Evolutionary conservation across 35 echinoderm and acorn worm genomes (phyloP).

Genomic region (Lytechinus variegatus): DNA sequence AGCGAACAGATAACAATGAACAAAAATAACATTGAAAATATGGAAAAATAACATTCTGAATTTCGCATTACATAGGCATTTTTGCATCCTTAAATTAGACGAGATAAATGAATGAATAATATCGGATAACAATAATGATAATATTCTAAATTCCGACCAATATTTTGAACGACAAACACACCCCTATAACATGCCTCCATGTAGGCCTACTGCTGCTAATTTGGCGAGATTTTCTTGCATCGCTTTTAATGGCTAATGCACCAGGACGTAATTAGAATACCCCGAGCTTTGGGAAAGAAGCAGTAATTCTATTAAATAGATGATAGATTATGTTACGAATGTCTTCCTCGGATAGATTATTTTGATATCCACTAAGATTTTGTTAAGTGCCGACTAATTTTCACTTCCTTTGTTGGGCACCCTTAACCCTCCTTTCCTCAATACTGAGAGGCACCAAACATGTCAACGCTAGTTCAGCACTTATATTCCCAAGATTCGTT

Average conservation of each 20-base stretch:
- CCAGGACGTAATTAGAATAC: background rate
- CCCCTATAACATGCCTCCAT: background rate
- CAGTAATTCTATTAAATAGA: slow-evolving; percentile 5
- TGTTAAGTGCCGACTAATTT: background rate
- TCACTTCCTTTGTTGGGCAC: background rate
- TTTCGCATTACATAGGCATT: too few relatives aligned
- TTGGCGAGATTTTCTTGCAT: background rate
- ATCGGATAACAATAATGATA: too few relatives aligned
- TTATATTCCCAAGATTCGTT: too few relatives aligned
- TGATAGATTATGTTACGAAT: slow-evolving; percentile 5
- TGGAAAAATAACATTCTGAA: too few relatives aligned
- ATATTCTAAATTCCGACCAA: too few relatives aligned
- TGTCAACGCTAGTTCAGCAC: background rate
- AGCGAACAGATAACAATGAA: too few relatives aligned
- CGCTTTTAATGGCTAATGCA: background rate
- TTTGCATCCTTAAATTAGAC: too few relatives aligned
- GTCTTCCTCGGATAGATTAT: background rate
- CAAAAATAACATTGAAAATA: too few relatives aligned
- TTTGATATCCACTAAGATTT: background rate
- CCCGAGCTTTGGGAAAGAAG: background rate
- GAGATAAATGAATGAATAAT: too few relatives aligned
- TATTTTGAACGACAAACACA: too few relatives aligned
- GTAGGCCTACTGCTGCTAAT: background rate
- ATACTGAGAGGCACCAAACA: background rate
- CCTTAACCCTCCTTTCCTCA: background rate